phyloP scores from a whole-genome alignment of 2,797 vertebrate genomes.

The Delichon dasypus region DNA sequence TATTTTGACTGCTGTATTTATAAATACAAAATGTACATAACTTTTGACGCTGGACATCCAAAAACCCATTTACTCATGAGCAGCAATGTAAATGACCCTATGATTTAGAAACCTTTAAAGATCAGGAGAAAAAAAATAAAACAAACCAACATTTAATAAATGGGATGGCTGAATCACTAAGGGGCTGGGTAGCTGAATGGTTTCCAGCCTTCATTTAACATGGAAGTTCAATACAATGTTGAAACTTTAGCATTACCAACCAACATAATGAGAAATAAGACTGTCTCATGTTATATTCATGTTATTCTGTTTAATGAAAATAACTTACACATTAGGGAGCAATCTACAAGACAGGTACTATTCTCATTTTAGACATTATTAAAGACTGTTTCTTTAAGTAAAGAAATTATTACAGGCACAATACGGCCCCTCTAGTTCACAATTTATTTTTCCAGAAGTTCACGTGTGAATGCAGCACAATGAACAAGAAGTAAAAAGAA shows the following conservation, averaged over 20 bases:
- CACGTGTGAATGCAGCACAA: not conserved
- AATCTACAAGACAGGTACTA: not conserved
- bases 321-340: not conserved
- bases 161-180: not conserved
- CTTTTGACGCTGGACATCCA: not conserved
- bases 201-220: constrained; percentile 14
- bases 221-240: not conserved
- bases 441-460: not conserved
- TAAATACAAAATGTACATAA: not conserved
- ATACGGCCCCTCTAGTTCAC: not conserved
- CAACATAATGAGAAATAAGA: constrained; percentile 31
- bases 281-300: constrained; percentile 55
- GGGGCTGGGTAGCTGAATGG: not conserved
- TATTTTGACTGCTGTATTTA: not conserved
- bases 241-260: constrained; percentile 1
- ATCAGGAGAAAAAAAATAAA: not conserved
- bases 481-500: not conserved
- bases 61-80: not conserved
- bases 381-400: not conserved
- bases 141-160: not conserved
- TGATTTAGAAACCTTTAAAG: constrained; percentile 2
- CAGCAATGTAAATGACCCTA: not conserved
- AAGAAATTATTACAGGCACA: not conserved
- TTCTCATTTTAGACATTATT: not conserved
- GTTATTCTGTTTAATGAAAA: not conserved